A percentile compares a stretch with the other conserved stretches of the same genome.
phyloP scores from a whole-genome alignment of 1,140 invertebrate species.

The Drosophila leontia region DNA sequence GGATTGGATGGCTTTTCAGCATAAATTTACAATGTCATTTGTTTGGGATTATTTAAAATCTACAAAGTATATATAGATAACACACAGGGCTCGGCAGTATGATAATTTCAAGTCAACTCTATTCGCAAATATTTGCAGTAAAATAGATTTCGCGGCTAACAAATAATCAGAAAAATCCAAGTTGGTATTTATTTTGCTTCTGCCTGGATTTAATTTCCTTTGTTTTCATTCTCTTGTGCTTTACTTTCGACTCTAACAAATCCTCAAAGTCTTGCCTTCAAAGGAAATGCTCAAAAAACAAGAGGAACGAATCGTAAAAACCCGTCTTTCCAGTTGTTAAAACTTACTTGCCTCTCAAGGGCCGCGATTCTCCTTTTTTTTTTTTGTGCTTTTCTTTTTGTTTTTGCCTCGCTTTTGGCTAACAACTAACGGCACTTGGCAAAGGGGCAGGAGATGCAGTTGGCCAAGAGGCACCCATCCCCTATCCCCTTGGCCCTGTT shows the following conservation, averaged over 20 bases:
- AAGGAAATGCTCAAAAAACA: slow-evolving; percentile 34
- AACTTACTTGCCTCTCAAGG: slow-evolving; percentile 46
- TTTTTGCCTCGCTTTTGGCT: slow-evolving; percentile 31
- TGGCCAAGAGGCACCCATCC: slow-evolving; percentile 31
- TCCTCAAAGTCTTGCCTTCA: slow-evolving; percentile 40
- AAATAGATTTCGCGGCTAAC: slow-evolving; percentile 3
- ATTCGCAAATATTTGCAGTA: slow-evolving; percentile 25
- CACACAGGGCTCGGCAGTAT: not conserved
- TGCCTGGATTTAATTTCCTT: slow-evolving; percentile 35
- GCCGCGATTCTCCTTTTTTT: slow-evolving; percentile 34
- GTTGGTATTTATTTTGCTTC: slow-evolving; percentile 19
- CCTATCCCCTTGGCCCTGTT: not conserved
- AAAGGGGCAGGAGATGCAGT: slow-evolving; percentile 46
- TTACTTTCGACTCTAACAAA: slow-evolving; percentile 49
- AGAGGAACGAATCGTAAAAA: slow-evolving; percentile 22
- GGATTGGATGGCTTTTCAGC: slow-evolving; percentile 10
- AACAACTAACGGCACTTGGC: slow-evolving; percentile 51
- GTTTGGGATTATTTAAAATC: slow-evolving; percentile 12
- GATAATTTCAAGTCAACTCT: slow-evolving; percentile 19
- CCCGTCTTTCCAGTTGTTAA: slow-evolving; percentile 52
- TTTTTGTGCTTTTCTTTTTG: not conserved
- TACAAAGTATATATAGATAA: slow-evolving; percentile 3
- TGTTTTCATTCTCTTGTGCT: slow-evolving; percentile 26
- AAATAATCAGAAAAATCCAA: slow-evolving; percentile 3
- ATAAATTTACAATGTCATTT: slow-evolving; percentile 29